Evolutionary conservation across 2,797 vertebrate genomes (phyloP), one percentile per base, ranked within the genome.

Genomic region (Coregonus suidteri): DNA sequence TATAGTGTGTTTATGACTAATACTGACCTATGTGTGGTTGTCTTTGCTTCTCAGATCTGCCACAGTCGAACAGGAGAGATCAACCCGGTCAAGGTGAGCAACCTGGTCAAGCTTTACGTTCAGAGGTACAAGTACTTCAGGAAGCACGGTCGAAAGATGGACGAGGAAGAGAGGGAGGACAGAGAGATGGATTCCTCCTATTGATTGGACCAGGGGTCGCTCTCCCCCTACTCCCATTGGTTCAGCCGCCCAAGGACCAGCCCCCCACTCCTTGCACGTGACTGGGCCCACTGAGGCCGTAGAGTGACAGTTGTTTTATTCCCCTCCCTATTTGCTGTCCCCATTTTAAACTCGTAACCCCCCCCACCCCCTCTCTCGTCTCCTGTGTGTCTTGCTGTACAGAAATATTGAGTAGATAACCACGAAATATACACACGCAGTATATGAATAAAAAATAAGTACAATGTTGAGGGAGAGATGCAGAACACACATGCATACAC

Each of bases 41-140:
- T 52, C 4, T 13, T 20, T 11, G 4, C 35, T 7, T 80, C 74
- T 72, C 89, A 98, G 97, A 98, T 98, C 83, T 98, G 97, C 91
- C 97, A 98, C 91, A 98, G 97, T 91, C 95, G 96, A 72, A 98
- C 96, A 0, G 97, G 97, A 18, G 97, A 98, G 89, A 98, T 98
- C 88, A 98, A 98, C 89, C 97, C 97, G 0, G 96, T 98, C 71
- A 98, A 97, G 91, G 97, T 98, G 86, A 96, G 95, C 92, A 97
- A 97, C 92, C 90, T 98, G 16, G 95, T 98, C 1, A 96, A 96
- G 80, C 94, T 97, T 25, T 98, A 98, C 11, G 97, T 98, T 56
- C 96, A 98, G 87, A 94, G 96, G 71, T 98, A 98, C 94, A 97
- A 96, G 84, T 97, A 98, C 87, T 97, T 97, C 86, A 92, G 97